These are phyloP conservation scores for Electrophaes corylata DNA, from an alignment of 2,888 invertebrate species.

Conservation along the genomic window DNA sequence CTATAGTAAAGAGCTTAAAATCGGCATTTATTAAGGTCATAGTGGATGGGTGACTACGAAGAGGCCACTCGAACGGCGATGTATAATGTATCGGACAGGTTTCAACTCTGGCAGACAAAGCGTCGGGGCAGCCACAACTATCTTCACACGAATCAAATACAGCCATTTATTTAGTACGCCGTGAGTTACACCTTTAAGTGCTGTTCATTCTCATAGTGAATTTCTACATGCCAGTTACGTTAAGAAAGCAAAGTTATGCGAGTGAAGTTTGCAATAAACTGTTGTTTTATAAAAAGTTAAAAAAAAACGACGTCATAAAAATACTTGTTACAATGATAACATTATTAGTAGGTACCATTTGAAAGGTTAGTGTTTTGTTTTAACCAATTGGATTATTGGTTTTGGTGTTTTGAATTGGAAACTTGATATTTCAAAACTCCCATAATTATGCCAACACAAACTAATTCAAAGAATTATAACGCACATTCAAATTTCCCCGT, in stretches of 20 bases:
- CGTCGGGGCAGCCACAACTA: conserved; percentile 50
- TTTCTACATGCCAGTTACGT: no score
- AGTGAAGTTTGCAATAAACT: no score
- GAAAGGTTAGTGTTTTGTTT: no score
- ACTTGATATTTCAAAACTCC: not conserved
- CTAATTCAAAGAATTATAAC: no score
- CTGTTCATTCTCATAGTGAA: not conserved
- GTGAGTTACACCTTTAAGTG: not conserved
- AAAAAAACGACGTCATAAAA: no score
- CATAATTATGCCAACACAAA: no score
- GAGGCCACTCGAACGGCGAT: conserved; percentile 46
- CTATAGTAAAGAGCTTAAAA: not conserved
- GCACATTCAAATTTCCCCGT: not conserved
- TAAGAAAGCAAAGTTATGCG: no score
- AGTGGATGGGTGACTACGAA: conserved; percentile 43
- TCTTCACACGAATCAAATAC: conserved; percentile 45
- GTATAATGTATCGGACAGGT: conserved; percentile 43
- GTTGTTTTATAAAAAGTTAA: no score
- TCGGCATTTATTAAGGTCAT: not conserved
- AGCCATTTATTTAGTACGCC: conserved; percentile 14
- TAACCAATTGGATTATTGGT: no score
- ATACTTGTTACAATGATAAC: no score
- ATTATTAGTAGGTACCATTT: no score
- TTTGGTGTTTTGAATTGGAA: not conserved
- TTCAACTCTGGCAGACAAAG: conserved; percentile 56